Base-by-base conservation (phyloP, 2,888 invertebrate genomes). In the Plagiodera versicolora region DNA sequence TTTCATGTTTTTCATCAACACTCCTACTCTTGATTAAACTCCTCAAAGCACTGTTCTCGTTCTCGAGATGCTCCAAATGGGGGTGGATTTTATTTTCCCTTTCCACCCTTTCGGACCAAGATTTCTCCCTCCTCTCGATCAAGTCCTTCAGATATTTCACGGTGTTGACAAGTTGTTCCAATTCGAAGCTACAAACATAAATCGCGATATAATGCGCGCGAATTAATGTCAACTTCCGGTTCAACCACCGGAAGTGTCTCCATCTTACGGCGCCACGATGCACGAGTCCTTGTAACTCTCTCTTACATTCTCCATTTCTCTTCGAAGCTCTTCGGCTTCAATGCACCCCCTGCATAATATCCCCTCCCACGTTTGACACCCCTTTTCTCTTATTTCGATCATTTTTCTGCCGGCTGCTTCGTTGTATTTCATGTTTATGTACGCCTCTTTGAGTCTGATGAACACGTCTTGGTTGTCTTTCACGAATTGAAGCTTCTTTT, bases 381-480 rank as follows among this genome's bases (percentile, higher is more conserved):
- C 64, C 59, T 71, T 74, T 61, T 77, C 77, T 28, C 69, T 63
- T 51, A 77, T 72, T 67, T 77, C 75, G n/a, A 73, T 70, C 69
- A 73, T 67, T 61, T 72, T 69, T 56, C 70, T 69, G 4, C 71
- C 73, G 1, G 70, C 67, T 4, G 74, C 67, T 67, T 77, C 74
- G 39, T 77, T 75, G 52, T 76, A 75, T 64, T 76, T 77, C 73
- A 76, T 71, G 55, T 69, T 74, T 24, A 77, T 68, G 57, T 77
- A 77, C 2, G 76, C 75, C 61, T 78, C 72, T 59, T 75, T 75
- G 19, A 78, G 56, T 54, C 72, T 71, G 56, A 74, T 74, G 51
- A 77, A 76, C 9, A 77, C 70, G 47, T 72, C 72, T 49, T 77
- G 75, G 53, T 78, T 76, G 46, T 76, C 75, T 63, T 76, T 74